Conservation (phyloP, 2,888 invertebrate species). For the Catotricha subobsoleta region DNA sequence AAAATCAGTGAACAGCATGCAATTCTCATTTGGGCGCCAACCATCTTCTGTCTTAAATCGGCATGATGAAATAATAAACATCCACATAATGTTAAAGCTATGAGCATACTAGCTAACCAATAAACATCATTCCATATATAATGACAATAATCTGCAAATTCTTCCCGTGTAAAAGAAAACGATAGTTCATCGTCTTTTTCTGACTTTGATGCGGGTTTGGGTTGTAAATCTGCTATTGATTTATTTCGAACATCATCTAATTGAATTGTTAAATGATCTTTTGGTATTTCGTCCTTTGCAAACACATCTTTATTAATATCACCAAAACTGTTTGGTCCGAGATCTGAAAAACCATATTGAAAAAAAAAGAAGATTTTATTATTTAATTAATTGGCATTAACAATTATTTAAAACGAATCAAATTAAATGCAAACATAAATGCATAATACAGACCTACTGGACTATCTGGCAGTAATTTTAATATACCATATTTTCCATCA, state of each 20-base stretch:
- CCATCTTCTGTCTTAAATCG: conserved; percentile 23
- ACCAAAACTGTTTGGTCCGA: no score
- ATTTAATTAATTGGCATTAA: no score
- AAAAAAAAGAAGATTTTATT: no score
- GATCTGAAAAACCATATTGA: no score
- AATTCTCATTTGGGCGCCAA: conserved; percentile 46
- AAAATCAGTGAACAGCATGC: conserved; percentile 49
- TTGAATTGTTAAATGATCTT: background rate
- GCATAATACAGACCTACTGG: no score
- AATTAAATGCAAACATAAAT: no score
- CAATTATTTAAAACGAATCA: no score
- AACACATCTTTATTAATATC: background rate
- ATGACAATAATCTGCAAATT: conserved; percentile 11
- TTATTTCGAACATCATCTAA: conserved; percentile 1
- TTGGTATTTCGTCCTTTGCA: background rate
- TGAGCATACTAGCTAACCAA: conserved; percentile 22
- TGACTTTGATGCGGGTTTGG: background rate
- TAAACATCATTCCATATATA: conserved; percentile 23
- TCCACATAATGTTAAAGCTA: conserved; percentile 20
- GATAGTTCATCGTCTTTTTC: background rate
- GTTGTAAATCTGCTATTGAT: background rate
- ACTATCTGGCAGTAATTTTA: background rate
- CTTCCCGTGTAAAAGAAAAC: conserved; percentile 5
- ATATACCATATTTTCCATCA: background rate
- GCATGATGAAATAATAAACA: conserved; percentile 29